phyloP scores from a whole-genome alignment of 2,113 vertebrate species.

The Peromyscus polionotus region DNA sequence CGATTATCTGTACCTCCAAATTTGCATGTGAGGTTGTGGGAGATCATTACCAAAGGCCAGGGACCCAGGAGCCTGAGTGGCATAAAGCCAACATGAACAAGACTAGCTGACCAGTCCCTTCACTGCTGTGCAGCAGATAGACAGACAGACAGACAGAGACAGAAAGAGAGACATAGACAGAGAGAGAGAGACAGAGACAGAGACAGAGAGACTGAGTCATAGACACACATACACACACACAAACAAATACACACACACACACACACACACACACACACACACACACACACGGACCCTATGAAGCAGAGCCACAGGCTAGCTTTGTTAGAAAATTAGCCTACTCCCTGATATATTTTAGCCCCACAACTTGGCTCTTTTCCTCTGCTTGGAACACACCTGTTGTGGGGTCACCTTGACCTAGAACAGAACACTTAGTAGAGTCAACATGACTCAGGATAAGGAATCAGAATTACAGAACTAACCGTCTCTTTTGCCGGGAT shows the following conservation, averaged over 20 bases:
- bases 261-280: too few species aligned
- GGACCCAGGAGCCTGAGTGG: not conserved
- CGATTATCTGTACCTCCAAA: too few species aligned
- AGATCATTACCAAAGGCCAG: not conserved
- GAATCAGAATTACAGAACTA: not conserved
- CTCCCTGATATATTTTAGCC: not conserved
- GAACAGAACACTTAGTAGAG: not conserved
- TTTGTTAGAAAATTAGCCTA: not conserved
- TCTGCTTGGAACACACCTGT: not conserved
- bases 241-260: too few species aligned
- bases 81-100: not conserved
- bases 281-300: too few species aligned
- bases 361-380: not conserved
- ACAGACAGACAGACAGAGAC: not conserved
- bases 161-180: not conserved
- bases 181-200: not conserved
- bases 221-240: not conserved
- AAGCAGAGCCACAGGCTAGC: not conserved
- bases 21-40: too few species aligned
- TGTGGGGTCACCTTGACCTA: conserved; percentile 40
- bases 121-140: too few species aligned
- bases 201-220: not conserved
- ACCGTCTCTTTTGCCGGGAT: not conserved
- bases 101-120: fast-evolving
- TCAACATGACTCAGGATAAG: conserved; percentile 23